Evolutionary conservation across 2,113 vertebrate species (phyloP), one percentile per base, ranked within the genome.

Genomic region (Dicaeum eximium): DNA sequence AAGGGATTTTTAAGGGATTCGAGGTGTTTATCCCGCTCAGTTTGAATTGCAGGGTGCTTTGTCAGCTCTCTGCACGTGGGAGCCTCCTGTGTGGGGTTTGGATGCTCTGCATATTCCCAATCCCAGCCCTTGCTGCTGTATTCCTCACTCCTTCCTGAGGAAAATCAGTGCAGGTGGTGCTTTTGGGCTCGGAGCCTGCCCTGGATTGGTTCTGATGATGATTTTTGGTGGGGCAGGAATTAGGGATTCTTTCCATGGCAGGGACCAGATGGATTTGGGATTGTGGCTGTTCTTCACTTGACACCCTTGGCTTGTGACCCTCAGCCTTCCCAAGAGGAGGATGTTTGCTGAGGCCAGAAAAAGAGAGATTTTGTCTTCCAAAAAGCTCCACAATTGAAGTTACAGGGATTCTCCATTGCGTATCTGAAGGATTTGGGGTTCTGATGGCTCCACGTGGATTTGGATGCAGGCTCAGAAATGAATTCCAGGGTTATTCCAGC

Each of bases 21-120:
- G 3, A 47, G 18, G 7, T 4, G n/a, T 2, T 38, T 51, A 62
- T 79, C 13, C 35, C 22, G 15, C 48, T 87, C 15, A 31, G 1
- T 54, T 35, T 71, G 51, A 56, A 45, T 51, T 66, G 2, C 50
- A 64, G 42, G 31, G 11, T 37, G 10, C 25, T 54, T 18, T 58
- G 22, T 13, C 24, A n/a, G 4, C 35, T 53, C 17, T 69, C 19
- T 44, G 15, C 28, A 10, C 2, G n/a, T n/a, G n/a, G n/a, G n/a
- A n/a, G 0, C 16, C 24, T 40, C 1, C 0, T 7, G 19, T 4
- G 2, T 6, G 2, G 9, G 54, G 22, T 73, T 44, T 25, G n/a
- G 45, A 7, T 77, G 51, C 47, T 88, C 64, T 70, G 45, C 65
- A 10, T 27, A 0, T 51, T 62, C 61, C 56, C 10, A 58, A 7